phyloP scores from a whole-genome alignment of 2,113 vertebrate genomes.

The Lichenostomus cassidix region DNA sequence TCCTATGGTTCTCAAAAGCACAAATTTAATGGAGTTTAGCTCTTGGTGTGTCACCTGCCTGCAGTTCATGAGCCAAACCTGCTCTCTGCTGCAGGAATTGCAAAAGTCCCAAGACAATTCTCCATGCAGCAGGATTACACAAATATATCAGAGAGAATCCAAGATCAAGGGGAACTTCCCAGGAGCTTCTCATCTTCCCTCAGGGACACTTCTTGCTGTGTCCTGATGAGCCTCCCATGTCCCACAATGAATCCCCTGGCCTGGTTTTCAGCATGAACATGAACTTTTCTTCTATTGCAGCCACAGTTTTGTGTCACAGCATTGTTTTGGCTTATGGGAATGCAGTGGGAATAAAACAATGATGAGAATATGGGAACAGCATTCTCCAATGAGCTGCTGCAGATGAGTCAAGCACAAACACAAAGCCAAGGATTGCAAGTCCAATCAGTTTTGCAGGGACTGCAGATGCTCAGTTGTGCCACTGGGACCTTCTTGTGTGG shows the following conservation, averaged over 20 bases:
- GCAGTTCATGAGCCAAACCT: background rate
- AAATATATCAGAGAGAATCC: background rate
- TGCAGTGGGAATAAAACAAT: background rate
- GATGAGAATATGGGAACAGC: background rate
- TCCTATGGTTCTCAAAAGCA: background rate
- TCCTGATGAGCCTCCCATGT: background rate
- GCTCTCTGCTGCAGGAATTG: background rate
- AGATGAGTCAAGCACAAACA: background rate
- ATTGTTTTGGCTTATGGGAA: background rate
- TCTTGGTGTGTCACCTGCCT: background rate
- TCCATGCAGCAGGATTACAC: background rate
- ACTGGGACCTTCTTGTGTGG: background rate
- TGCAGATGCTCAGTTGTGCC: background rate
- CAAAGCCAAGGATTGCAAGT: background rate
- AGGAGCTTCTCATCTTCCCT: background rate
- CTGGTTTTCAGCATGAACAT: background rate
- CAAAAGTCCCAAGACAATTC: fast-evolving
- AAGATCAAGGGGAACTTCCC: background rate
- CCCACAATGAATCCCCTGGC: background rate
- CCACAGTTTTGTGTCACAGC: background rate
- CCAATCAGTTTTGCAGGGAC: background rate
- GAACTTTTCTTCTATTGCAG: background rate
- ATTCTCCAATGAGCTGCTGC: background rate
- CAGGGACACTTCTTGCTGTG: background rate
- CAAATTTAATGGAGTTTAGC: background rate